Evolutionary conservation across 2,888 invertebrate species (phyloP), one percentile per base, ranked within the genome.

Genomic region (Pseudanteris insignis): DNA sequence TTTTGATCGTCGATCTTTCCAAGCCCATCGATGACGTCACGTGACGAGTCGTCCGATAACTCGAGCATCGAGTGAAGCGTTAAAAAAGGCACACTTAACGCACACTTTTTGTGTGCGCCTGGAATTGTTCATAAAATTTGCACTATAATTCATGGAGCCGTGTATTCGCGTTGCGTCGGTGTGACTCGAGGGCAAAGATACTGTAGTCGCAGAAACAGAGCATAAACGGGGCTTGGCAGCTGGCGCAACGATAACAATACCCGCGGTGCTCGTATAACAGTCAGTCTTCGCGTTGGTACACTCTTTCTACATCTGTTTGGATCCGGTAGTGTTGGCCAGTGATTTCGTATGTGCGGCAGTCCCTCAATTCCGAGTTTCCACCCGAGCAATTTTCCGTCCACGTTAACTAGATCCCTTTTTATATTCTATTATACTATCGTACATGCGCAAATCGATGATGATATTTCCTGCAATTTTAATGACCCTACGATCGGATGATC

Each of bases 161-260:
- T 32, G 61, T 55, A 62, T 55, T 62, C 51, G 46, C 40, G 24
- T 40, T 36, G 13, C 38, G 34, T 43, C n/a, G n/a, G n/a, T n/a
- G n/a, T n/a, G n/a, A 47, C 57, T 63, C 53, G 53, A 48, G 62
- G 62, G 48, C 62, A 53, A 58, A 57, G 57, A 63, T 63, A 63
- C 55, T 40, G 44, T 51, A 51, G 62, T 62, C 51, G 43, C 57
- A 62, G 54, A 44, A 61, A 53, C 51, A 47, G 38, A 55, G 58
- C 34, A 60, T 54, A 65, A 66, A 63, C 63, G 51, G 65, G 62
- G 65, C 61, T 66, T 70, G 71, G 70, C 71, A 74, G 71, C 74
- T 74, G 70, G 68, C 43, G 64, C 63, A 63, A 58, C 67, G 71
- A 73, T 74, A 74, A 74, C 72, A 73, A 70, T 72, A 70, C 70